These are phyloP conservation scores for Drosophila niveifrons DNA, from an alignment of 2,888 invertebrate species.

Conservation along the genomic window DNA sequence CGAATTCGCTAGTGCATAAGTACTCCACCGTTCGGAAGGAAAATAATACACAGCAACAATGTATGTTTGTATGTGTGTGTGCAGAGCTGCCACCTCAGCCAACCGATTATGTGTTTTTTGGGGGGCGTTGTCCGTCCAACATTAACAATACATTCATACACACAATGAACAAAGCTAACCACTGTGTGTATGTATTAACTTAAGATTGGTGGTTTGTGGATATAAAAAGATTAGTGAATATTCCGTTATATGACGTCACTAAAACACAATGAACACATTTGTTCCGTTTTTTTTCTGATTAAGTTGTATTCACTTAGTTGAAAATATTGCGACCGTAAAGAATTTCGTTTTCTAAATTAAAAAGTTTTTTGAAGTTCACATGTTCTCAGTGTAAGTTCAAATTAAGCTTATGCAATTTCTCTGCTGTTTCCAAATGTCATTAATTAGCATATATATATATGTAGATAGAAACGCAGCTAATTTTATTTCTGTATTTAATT, in stretches of 20 bases:
- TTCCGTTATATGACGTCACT: constrained; percentile 17
- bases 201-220: background rate
- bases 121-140: constrained; percentile 20
- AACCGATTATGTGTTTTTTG: constrained; percentile 73
- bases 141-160: background rate
- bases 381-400: constrained; percentile 8
- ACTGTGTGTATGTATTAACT: background rate
- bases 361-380: background rate
- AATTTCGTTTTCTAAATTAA: background rate
- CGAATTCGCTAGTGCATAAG: too few species aligned
- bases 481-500: constrained; percentile 1
- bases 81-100: constrained; percentile 51
- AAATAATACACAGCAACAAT: too few species aligned
- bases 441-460: background rate
- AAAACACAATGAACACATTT: too few species aligned
- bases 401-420: background rate
- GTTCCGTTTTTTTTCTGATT: too few species aligned
- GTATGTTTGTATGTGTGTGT: background rate
- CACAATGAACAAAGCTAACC: too few species aligned
- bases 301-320: background rate
- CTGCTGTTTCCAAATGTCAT: background rate
- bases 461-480: background rate
- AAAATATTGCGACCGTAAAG: too few species aligned
- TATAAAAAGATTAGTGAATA: constrained; percentile 1
- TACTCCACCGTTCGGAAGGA: too few species aligned